Conservation (phyloP, 2,113 vertebrate species). For the Stegastes partitus region DNA sequence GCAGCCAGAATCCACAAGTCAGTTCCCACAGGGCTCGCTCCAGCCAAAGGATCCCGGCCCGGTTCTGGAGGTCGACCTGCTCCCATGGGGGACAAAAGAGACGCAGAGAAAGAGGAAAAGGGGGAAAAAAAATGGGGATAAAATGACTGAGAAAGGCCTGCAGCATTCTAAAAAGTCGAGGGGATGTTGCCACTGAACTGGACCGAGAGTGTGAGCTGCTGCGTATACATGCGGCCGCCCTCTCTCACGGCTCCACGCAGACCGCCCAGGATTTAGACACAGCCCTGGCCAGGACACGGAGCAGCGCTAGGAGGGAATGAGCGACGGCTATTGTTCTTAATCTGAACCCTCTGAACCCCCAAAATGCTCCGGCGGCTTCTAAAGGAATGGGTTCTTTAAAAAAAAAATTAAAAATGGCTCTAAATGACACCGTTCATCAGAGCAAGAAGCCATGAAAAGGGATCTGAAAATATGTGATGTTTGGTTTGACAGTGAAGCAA, state of each 20-base stretch:
- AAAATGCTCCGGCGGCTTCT: too few relatives aligned
- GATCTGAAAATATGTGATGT: too few relatives aligned
- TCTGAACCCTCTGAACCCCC: too few relatives aligned
- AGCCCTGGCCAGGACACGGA: constrained; percentile 1
- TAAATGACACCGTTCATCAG: too few relatives aligned
- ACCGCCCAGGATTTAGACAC: constrained; percentile 29
- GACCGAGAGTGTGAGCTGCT: constrained; percentile 7
- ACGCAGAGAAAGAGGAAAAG: neutral
- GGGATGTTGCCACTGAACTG: constrained; percentile 33
- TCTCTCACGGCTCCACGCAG: constrained; percentile 51
- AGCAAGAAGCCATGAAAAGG: too few relatives aligned
- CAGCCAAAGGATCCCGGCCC: constrained; percentile 29
- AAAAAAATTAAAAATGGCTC: too few relatives aligned
- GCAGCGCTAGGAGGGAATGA: constrained; percentile 15
- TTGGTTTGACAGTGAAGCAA: too few relatives aligned
- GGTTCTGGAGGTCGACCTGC: constrained; percentile 58
- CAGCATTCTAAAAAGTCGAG: constrained; percentile 21
- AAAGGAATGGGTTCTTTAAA: too few relatives aligned
- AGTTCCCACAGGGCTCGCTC: constrained; percentile 69
- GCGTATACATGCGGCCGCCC: constrained; percentile 10
- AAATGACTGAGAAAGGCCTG: constrained; percentile 33
- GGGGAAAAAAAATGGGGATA: neutral
- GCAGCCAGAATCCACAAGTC: constrained; percentile 66
- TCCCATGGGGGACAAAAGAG: constrained; percentile 67
- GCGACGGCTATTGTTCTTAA: neutral